Conservation (phyloP, 1,140 invertebrate species). For the Rhynchophorus ferrugineus region DNA sequence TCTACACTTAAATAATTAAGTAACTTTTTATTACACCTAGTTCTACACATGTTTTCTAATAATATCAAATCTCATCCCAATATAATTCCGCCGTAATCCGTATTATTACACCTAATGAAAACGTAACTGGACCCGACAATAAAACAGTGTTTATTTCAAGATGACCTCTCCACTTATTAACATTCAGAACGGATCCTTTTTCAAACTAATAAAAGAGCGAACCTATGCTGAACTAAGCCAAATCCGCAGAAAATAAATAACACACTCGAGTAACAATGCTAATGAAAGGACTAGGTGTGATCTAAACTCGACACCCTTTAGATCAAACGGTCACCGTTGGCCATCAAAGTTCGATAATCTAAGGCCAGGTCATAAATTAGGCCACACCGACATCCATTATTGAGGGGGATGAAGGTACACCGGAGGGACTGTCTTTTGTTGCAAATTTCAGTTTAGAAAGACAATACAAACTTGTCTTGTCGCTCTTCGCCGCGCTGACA, state of each 20-base stretch:
- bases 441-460: slow-evolving; percentile 17
- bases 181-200: too few species aligned
- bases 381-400: slow-evolving; percentile 28
- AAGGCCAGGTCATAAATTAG: slow-evolving; percentile 30
- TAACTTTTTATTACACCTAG: too few species aligned
- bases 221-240: not conserved
- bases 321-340: slow-evolving; percentile 26
- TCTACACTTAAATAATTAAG: too few species aligned
- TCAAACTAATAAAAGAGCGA: not conserved
- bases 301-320: slow-evolving; percentile 25
- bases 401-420: slow-evolving; percentile 17
- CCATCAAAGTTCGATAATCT: slow-evolving; percentile 30
- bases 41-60: too few species aligned
- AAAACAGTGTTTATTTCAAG: too few species aligned
- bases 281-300: slow-evolving; percentile 27
- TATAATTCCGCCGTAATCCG: too few species aligned
- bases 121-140: too few species aligned
- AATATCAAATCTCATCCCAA: too few species aligned
- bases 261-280: slow-evolving; percentile 4
- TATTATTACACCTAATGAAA: too few species aligned
- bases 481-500: too few species aligned
- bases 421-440: slow-evolving; percentile 26
- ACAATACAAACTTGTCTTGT: not conserved
- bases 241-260: slow-evolving; percentile 1
- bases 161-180: too few species aligned